A percentile compares a stretch with the other conserved stretches of the same genome.
Conservation (phyloP, 2,888 invertebrate species). For the Ormyrus pomaceus region DNA sequence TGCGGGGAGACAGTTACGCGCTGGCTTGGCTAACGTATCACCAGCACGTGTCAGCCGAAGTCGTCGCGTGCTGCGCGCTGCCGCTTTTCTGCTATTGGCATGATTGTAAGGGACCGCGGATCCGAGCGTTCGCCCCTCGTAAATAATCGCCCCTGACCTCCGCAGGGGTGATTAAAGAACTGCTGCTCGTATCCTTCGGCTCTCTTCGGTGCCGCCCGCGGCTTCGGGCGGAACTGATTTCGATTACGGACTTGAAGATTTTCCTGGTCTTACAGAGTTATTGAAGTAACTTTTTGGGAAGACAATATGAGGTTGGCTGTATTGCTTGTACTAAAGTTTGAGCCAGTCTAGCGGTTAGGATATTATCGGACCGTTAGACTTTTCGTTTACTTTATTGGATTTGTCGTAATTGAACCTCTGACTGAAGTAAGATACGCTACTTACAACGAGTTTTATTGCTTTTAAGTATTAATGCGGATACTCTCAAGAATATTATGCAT, state of each 20-base stretch:
- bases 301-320: not conserved
- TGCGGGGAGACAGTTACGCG: conserved; percentile 70
- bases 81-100: conserved; percentile 50
- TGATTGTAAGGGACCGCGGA: conserved; percentile 38
- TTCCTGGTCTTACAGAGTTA: not conserved
- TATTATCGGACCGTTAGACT: conserved; percentile 22
- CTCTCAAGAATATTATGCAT: too few relatives aligned
- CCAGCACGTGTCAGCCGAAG: conserved; percentile 70
- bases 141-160: conserved; percentile 64
- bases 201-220: not conserved
- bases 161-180: conserved; percentile 64
- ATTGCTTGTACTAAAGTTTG: conserved; percentile 1
- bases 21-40: conserved; percentile 72
- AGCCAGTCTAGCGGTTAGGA: not conserved
- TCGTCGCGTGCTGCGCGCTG: not conserved
- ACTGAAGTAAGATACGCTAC: too few relatives aligned
- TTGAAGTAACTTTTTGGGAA: not conserved
- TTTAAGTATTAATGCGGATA: too few relatives aligned
- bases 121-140: conserved; percentile 57
- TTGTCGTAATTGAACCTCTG: too few relatives aligned
- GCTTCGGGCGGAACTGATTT: not conserved
- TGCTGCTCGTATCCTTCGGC: conserved; percentile 1
- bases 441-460: too few relatives aligned
- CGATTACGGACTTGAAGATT: conserved; percentile 35
- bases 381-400: conserved; percentile 1